Conservation (phyloP, 2,888 invertebrate species). For the Aleiodes testaceus region DNA sequence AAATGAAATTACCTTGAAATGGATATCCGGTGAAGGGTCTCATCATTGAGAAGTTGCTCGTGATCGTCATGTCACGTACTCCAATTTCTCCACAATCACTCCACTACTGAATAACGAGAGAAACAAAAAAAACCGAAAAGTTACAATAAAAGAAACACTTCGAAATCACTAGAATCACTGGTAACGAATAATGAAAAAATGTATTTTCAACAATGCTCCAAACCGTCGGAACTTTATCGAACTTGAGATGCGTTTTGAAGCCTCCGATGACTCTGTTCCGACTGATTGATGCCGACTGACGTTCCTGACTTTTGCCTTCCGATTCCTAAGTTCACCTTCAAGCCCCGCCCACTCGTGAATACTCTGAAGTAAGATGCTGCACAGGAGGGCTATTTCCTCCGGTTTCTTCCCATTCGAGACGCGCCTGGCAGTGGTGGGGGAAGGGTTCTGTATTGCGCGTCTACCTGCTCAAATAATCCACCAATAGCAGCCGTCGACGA, state of each 20-base stretch:
- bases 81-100: constrained; percentile 27
- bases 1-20: constrained; percentile 73
- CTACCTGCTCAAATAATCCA: constrained; percentile 3
- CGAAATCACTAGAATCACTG: neutral
- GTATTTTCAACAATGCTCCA: no score
- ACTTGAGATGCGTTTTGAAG: neutral
- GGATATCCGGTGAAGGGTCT: constrained; percentile 75
- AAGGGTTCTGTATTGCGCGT: neutral
- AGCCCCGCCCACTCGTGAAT: constrained; percentile 3
- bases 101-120: neutral
- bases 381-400: neutral
- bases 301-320: constrained; percentile 44
- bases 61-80: constrained; percentile 73
- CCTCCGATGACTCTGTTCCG: constrained; percentile 49
- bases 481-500: constrained; percentile 14
- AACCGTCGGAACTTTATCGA: neutral
- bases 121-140: constrained; percentile 1
- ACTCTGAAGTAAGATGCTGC: constrained; percentile 4
- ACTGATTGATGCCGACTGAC: constrained; percentile 63
- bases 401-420: constrained; percentile 10
- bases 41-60: constrained; percentile 74
- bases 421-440: neutral
- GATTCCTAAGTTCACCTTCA: constrained; percentile 45
- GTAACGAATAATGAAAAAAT: neutral
- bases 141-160: neutral